phyloP scores from a whole-genome alignment of 2,797 vertebrate species.

The Myotis pilosus region DNA sequence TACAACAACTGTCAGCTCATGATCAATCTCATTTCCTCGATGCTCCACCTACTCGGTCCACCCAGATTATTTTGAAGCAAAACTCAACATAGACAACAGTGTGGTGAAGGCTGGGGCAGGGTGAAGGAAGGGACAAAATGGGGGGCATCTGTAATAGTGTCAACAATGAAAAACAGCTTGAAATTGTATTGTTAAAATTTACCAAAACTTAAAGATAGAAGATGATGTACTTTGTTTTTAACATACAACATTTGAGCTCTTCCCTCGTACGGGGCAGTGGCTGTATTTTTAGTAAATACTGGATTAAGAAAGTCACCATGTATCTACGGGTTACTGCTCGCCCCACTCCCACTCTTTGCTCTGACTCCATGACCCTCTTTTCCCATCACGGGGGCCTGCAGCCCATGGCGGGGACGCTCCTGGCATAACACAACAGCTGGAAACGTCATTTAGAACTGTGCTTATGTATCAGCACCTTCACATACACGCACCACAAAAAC shows the following conservation, averaged over 20 bases:
- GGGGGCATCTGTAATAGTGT: too few species aligned
- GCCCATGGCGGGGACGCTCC: rapidly evolving
- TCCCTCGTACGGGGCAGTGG: neutral
- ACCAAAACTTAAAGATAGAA: neutral
- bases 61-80: neutral
- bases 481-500: neutral
- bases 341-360: neutral
- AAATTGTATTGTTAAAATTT: too few species aligned
- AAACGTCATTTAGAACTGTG: neutral
- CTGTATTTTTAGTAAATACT: neutral
- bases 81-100: neutral
- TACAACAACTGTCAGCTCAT: neutral
- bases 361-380: neutral
- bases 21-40: neutral
- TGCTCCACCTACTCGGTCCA: neutral
- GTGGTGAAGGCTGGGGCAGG: too few species aligned
- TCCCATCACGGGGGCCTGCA: neutral
- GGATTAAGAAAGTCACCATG: neutral
- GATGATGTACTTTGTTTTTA: neutral
- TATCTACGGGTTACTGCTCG: neutral
- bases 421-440: neutral
- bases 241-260: neutral
- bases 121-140: too few species aligned
- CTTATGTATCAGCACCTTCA: neutral
- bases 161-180: too few species aligned